Conservation (phyloP, 1,140 invertebrate genomes). For the Drosophila lacertosa region DNA sequence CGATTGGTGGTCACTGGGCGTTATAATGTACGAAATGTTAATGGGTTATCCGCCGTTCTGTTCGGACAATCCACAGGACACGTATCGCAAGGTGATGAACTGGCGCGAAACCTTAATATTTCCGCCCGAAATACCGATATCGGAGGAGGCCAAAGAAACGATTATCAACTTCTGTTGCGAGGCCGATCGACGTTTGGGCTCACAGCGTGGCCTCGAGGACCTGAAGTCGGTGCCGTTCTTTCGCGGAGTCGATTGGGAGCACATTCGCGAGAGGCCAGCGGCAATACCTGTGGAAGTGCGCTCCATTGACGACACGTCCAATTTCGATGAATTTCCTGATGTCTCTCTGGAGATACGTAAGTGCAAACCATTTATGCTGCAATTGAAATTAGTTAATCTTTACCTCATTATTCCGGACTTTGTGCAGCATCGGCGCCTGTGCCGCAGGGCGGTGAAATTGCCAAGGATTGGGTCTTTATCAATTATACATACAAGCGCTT, state of each 20-base stretch:
- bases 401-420: neutral
- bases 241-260: conserved; percentile 97
- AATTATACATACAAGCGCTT: conserved; percentile 99
- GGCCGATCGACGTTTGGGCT: conserved; percentile 94
- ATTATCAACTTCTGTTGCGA: conserved; percentile 97
- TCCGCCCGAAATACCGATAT: conserved; percentile 99
- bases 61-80: conserved; percentile 99
- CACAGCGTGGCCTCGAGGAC: conserved; percentile 95
- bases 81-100: conserved; percentile 99
- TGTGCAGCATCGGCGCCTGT: conserved; percentile 90
- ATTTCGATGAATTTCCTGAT: conserved; percentile 99
- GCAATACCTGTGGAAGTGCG: conserved; percentile 98
- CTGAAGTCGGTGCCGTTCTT: conserved; percentile 95
- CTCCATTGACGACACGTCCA: conserved; percentile 98
- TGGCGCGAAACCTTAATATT: conserved; percentile 99
- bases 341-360: conserved; percentile 99
- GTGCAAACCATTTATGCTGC: conserved; percentile 81
- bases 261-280: conserved; percentile 97
- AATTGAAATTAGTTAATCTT: no score
- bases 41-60: conserved; percentile 99
- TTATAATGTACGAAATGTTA: conserved; percentile 99
- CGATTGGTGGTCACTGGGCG: conserved; percentile 99
- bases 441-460: conserved; percentile 92
- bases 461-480: conserved; percentile 99
- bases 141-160: conserved; percentile 95